These are phyloP conservation scores for Odontamblyopus lacepedii DNA, from an alignment of 2,797 vertebrate species.

Conservation along the genomic window DNA sequence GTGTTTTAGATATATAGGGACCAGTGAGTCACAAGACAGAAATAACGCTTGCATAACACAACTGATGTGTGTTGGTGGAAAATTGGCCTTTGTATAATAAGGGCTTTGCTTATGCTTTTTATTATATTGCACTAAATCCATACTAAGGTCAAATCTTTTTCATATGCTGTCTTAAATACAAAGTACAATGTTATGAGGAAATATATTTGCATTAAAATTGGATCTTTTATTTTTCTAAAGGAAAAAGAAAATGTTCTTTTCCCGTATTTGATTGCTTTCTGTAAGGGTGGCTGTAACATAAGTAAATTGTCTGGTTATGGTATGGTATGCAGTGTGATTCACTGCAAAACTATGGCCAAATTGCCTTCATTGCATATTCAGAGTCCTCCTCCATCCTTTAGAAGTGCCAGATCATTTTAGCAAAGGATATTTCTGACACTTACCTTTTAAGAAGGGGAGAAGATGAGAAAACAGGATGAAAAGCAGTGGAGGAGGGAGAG, in stretches of 20 bases:
- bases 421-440: slow-evolving; percentile 51
- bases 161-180: background rate
- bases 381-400: slow-evolving; percentile 19
- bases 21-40: background rate
- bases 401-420: slow-evolving; percentile 36
- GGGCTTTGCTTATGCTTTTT: background rate
- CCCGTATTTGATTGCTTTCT: background rate
- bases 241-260: background rate
- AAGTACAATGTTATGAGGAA: background rate
- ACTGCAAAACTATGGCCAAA: slow-evolving; percentile 63
- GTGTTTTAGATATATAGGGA: background rate
- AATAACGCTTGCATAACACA: background rate
- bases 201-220: background rate
- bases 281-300: background rate
- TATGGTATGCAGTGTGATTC: slow-evolving; percentile 43
- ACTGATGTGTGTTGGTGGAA: background rate
- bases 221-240: background rate
- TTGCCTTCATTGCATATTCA: slow-evolving; percentile 57
- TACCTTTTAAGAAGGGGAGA: slow-evolving; percentile 62
- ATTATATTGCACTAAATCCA: background rate
- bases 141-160: background rate
- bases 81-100: background rate
- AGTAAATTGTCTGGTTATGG: slow-evolving; percentile 43
- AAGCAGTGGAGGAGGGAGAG: slow-evolving; percentile 35
- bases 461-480: slow-evolving; percentile 58